A percentile compares a stretch with the other conserved stretches of the same genome.
Conservation (phyloP, 2,113 vertebrate species). For the Dermatemys mawii region DNA sequence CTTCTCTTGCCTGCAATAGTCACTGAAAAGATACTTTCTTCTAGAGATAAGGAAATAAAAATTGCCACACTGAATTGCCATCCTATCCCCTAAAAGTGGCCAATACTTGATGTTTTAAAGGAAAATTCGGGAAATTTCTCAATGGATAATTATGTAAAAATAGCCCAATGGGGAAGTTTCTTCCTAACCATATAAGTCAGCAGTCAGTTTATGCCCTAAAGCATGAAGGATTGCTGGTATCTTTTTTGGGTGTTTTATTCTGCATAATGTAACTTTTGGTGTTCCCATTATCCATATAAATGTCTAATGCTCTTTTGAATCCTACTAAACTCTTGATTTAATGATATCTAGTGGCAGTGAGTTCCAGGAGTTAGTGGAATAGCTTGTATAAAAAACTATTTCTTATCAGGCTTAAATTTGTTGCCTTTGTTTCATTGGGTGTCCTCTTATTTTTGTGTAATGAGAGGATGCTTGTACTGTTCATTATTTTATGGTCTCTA, state of each 20-base stretch:
- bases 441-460: background rate
- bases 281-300: background rate
- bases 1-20: background rate
- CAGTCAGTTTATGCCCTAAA: conserved; percentile 5
- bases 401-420: background rate
- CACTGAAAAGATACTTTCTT: background rate
- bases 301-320: conserved; percentile 5
- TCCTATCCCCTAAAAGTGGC: background rate
- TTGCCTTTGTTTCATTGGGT: background rate
- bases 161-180: background rate
- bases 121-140: background rate
- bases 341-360: background rate
- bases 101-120: background rate
- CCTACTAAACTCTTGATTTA: background rate
- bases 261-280: background rate
- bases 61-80: background rate
- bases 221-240: background rate
- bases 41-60: background rate
- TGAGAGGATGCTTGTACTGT: background rate
- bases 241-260: conserved; percentile 6
- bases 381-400: background rate
- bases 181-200: background rate
- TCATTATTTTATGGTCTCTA: background rate
- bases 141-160: background rate
- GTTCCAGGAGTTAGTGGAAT: background rate